Percentiles rank a stretch among this genome's conserved stretches.
Conservation (phyloP, 2,797 vertebrate genomes). For the Gephyroberyx darwinii region DNA sequence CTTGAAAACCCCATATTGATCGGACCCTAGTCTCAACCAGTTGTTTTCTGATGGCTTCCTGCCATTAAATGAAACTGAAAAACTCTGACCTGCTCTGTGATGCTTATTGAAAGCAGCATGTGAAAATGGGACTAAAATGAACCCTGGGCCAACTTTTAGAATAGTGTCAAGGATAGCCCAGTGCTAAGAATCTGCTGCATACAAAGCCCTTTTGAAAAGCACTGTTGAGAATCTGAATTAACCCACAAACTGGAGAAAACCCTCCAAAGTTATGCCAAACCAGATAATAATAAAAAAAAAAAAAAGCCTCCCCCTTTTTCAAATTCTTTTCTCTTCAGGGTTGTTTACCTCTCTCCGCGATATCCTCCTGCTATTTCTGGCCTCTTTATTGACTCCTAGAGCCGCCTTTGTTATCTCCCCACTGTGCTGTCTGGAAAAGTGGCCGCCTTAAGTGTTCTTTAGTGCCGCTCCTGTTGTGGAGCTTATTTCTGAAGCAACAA, state of each 20-base stretch:
- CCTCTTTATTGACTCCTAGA: constrained; percentile 63
- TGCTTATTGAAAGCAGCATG: not conserved
- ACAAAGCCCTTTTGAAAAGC: constrained; percentile 10
- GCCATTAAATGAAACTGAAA: too few species aligned
- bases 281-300: not conserved
- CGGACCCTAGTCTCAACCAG: too few species aligned
- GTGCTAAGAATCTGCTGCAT: not conserved
- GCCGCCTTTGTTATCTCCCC: constrained; percentile 63
- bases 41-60: too few species aligned
- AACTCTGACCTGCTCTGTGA: too few species aligned
- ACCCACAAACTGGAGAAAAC: constrained; percentile 22
- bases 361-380: constrained; percentile 56
- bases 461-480: constrained; percentile 58
- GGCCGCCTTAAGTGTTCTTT: constrained; percentile 66
- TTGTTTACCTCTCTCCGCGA: constrained; percentile 57
- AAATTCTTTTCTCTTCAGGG: constrained; percentile 25
- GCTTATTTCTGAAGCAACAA: constrained; percentile 51
- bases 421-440: constrained; percentile 62
- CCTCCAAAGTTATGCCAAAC: not conserved
- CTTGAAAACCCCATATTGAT: too few species aligned
- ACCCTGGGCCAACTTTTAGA: not conserved
- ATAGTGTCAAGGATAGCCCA: not conserved
- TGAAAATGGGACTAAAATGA: too few species aligned
- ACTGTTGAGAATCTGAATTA: constrained; percentile 10
- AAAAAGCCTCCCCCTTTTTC: not conserved